phyloP scores from a whole-genome alignment of 2,797 vertebrate species.

The Tapera naevia region DNA sequence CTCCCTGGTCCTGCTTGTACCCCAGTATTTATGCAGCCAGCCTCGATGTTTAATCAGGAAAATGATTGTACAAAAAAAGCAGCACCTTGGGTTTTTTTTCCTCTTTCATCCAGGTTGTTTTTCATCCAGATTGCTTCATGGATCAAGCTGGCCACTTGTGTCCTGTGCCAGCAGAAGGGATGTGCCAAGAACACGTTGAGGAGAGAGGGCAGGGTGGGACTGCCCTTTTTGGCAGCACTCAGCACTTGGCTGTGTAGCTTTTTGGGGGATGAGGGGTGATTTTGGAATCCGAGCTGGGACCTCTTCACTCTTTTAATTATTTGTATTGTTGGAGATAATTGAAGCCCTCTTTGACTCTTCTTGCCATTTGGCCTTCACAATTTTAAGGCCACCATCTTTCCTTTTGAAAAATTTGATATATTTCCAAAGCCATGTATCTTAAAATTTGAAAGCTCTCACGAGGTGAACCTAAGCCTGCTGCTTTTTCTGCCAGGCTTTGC shows the following conservation, averaged over 20 bases:
- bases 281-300: not conserved
- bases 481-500: not conserved
- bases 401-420: not conserved
- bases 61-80: not conserved
- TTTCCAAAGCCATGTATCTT: not conserved
- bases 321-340: not conserved
- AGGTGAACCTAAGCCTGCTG: not conserved
- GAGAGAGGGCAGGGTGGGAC: not conserved
- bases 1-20: not conserved
- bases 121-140: not conserved
- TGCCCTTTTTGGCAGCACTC: not conserved
- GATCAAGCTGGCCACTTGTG: not conserved
- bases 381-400: not conserved
- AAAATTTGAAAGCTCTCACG: not conserved
- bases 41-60: not conserved
- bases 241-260: rapidly evolving
- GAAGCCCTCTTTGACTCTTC: not conserved
- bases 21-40: not conserved
- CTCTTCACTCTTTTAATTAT: not conserved
- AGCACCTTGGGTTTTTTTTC: not conserved
- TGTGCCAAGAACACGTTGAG: not conserved
- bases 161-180: not conserved
- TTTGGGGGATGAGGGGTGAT: not conserved
- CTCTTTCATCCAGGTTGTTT: not conserved
- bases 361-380: not conserved